Evolutionary conservation across 2,113 vertebrate genomes (phyloP).

Genomic region (Spheniscus mendiculus): DNA sequence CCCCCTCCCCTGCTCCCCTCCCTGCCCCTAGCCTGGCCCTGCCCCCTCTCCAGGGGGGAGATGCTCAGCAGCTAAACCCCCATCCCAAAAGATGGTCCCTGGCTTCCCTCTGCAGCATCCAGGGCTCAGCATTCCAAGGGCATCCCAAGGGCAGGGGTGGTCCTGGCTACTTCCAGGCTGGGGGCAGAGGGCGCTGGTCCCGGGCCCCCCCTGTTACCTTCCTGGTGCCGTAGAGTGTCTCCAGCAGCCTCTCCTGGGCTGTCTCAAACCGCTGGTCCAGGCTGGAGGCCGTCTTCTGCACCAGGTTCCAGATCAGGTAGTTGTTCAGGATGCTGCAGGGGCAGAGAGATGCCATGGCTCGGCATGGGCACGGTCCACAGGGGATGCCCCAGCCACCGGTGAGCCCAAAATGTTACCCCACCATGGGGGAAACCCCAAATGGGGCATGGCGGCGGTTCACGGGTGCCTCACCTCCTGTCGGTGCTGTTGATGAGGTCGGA

Average conservation of each 20-base stretch:
- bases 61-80: neutral
- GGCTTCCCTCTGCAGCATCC: neutral
- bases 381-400: accelerated
- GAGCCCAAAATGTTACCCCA: neutral
- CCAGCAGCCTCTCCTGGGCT: constrained; percentile 92
- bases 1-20: neutral
- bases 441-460: accelerated
- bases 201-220: constrained; percentile 74
- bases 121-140: neutral
- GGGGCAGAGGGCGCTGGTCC: neutral
- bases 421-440: neutral
- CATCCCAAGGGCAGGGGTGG: neutral
- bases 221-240: constrained; percentile 94
- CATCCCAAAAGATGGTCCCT: neutral
- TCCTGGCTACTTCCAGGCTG: neutral
- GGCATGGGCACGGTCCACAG: accelerated
- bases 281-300: constrained; percentile 90
- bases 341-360: neutral
- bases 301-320: constrained; percentile 97
- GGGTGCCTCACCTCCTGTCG: constrained; percentile 77
- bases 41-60: neutral
- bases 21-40: neutral
- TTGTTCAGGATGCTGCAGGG: constrained; percentile 87
- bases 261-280: constrained; percentile 94
- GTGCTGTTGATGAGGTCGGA: constrained; percentile 93